Base-by-base conservation (phyloP, 2,113 vertebrate genomes). In the Gallinago media region DNA sequence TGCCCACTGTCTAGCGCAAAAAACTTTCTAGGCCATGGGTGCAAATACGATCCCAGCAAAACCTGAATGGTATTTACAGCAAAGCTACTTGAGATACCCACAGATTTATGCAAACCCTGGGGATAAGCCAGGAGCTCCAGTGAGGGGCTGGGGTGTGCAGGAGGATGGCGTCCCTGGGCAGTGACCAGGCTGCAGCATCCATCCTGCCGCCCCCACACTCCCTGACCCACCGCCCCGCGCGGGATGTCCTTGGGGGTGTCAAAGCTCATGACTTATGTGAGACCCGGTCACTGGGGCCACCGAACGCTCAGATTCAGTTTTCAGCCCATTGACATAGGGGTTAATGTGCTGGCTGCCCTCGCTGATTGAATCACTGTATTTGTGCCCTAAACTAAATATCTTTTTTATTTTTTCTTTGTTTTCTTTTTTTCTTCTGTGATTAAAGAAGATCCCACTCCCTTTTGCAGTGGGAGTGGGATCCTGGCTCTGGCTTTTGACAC, bases 101-200 rank as follows among this genome's bases (percentile, higher is more conserved):
- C 8, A 32, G 12, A 38, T 44, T 26, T 18, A 18, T 13, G 61
- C 36, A 62, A 21, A 26, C 10, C 11, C 19, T 5, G 58, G 14
- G 42, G 71, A 23, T 4, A 16, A 76, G 27, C 15, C 0, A 0
- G 38, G 52, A 49, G 3, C 6, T 59, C 15, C 49, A 1, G 17
- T 12, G 58, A 15, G 0, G 2, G 31, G 20, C 76, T 19, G 62
- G 42, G 71, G 2, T 1, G 0, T 10, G 67, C 0, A 0, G 73
- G 19, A 80, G 25, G 77, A 31, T 12, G 66, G 19, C 0, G 5
- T 8, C 38, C 34, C 63, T 25, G 21, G 56, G 67, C 29, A 70
- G 32, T 2, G 7, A 6, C 2, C 7, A 2, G 55, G 42, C 49
- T 56, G 72, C 76, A 6, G 68, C 11, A 27, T n/a, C 54, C 1